phyloP scores from a whole-genome alignment of 92 coral and sea anemone species.

The Hydrozoanthus gracilis region DNA sequence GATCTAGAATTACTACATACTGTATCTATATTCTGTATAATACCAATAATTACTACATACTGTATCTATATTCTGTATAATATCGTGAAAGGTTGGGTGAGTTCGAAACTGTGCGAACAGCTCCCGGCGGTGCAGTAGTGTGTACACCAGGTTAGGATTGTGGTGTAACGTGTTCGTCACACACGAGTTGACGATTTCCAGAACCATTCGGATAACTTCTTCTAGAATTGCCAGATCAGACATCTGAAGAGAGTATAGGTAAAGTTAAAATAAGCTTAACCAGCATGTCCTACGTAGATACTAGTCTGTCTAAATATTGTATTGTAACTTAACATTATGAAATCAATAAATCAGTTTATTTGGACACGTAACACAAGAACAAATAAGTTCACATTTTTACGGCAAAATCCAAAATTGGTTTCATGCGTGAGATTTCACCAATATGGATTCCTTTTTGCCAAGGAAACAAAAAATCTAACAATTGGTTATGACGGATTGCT shows the following conservation, averaged over 20 bases:
- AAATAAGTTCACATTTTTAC: too few species aligned
- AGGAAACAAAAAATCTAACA: neutral
- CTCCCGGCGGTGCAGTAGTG: constrained; percentile 92
- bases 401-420: too few species aligned
- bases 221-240: constrained; percentile 96
- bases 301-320: neutral
- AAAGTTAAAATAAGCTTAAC: too few species aligned
- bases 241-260: constrained; percentile 55
- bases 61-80: constrained; percentile 98
- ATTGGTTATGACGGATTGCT: too few species aligned
- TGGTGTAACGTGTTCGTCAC: constrained; percentile 99
- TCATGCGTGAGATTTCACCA: too few species aligned
- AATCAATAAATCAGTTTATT: too few species aligned
- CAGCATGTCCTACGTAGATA: neutral
- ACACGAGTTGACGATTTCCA: constrained; percentile 96
- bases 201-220: constrained; percentile 97
- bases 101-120: constrained; percentile 97
- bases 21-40: constrained; percentile 94
- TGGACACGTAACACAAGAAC: neutral
- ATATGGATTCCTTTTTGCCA: neutral
- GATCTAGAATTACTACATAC: constrained; percentile 67
- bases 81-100: constrained; percentile 95
- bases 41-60: constrained; percentile 83
- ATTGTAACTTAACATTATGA: too few species aligned
- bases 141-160: constrained; percentile 97